Evolutionary conservation across 1,140 invertebrate genomes (phyloP).

Genomic region (Camponotus floridanus): DNA sequence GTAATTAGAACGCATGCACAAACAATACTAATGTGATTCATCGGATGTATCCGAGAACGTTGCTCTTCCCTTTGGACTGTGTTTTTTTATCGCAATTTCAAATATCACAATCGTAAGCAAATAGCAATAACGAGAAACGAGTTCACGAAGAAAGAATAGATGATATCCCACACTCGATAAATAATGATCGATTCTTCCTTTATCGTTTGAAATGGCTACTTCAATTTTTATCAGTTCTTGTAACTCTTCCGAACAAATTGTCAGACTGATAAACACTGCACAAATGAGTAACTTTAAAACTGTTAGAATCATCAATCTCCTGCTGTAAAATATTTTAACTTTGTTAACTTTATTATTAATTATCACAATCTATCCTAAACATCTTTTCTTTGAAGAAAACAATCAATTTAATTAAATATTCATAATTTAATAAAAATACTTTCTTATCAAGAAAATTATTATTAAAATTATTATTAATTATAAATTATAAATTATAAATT

Average conservation of each 20-base stretch:
- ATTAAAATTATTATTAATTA: no score
- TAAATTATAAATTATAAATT: not conserved
- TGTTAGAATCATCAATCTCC: not conserved
- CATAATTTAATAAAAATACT: not conserved
- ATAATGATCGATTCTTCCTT: not conserved
- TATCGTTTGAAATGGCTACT: slow-evolving; percentile 30
- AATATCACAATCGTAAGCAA: slow-evolving; percentile 19
- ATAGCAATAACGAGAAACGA: not conserved
- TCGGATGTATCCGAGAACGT: slow-evolving; percentile 52
- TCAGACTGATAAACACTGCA: slow-evolving; percentile 11
- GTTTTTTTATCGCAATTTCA: slow-evolving; percentile 41
- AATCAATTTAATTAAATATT: not conserved
- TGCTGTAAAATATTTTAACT: slow-evolving; percentile 27
- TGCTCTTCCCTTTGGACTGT: slow-evolving; percentile 67
- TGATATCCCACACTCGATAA: not conserved
- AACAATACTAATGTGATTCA: slow-evolving; percentile 65
- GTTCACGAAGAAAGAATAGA: not conserved
- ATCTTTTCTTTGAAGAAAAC: not conserved
- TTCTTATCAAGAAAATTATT: not conserved
- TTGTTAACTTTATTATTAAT: not conserved
- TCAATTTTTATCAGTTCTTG: slow-evolving; percentile 45
- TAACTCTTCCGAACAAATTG: slow-evolving; percentile 28
- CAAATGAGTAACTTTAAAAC: not conserved
- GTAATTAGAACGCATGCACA: slow-evolving; percentile 56
- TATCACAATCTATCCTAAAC: slow-evolving; percentile 22